phyloP scores from a whole-genome alignment of 2,888 invertebrate species.

The Lathronympha strigana region DNA sequence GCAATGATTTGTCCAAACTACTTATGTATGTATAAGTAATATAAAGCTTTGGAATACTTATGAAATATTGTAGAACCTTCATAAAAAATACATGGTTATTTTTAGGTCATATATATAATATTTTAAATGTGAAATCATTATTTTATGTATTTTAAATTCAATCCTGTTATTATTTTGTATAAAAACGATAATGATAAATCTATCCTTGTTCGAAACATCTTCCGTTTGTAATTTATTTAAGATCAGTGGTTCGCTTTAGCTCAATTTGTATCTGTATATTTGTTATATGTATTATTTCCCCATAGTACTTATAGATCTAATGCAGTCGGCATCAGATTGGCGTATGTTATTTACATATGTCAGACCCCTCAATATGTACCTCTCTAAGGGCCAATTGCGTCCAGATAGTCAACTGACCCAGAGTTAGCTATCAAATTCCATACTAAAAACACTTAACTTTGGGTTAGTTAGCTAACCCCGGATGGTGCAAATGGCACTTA shows the following conservation, averaged over 20 bases:
- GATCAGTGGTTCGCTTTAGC: not conserved
- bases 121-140: not conserved
- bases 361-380: too few relatives aligned
- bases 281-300: conserved; percentile 9
- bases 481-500: too few relatives aligned
- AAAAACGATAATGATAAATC: not conserved
- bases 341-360: too few relatives aligned
- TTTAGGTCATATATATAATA: not conserved
- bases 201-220: not conserved
- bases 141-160: not conserved
- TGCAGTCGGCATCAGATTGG: conserved; percentile 12
- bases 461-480: too few relatives aligned
- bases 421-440: too few relatives aligned
- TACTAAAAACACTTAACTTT: too few relatives aligned
- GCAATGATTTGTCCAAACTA: conserved; percentile 8
- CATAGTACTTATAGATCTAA: conserved; percentile 3
- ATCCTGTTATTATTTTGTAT: not conserved
- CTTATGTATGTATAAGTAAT: not conserved
- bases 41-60: not conserved
- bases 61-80: not conserved
- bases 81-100: not conserved
- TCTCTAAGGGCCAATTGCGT: too few relatives aligned
- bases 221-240: not conserved
- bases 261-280: conserved; percentile 23
- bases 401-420: too few relatives aligned